Conservation (phyloP, 2,888 invertebrate genomes). For the Eupithecia exiguata region DNA sequence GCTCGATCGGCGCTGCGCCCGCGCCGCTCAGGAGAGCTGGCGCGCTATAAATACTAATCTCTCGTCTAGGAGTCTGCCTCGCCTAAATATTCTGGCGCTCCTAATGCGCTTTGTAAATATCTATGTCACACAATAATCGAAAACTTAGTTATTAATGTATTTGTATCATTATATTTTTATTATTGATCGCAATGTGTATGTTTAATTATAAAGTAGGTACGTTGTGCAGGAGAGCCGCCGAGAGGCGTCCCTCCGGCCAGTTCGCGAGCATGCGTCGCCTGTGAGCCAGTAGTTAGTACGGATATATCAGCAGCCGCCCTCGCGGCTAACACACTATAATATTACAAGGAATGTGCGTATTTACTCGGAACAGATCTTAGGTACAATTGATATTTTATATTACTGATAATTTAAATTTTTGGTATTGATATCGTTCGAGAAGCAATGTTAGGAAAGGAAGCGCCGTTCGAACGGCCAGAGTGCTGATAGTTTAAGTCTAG, state of each 20-base stretch:
- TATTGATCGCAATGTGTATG: slow-evolving; percentile 82
- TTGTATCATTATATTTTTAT: slow-evolving; percentile 84
- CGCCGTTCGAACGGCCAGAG: slow-evolving; percentile 71
- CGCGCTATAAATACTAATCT: slow-evolving; percentile 51
- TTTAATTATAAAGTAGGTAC: slow-evolving; percentile 72
- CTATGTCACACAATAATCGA: slow-evolving; percentile 83
- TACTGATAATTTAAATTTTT: slow-evolving; percentile 82
- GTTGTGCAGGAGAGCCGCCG: slow-evolving; percentile 57
- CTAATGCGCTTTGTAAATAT: slow-evolving; percentile 82
- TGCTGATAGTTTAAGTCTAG: slow-evolving; percentile 81
- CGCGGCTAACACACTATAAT: slow-evolving; percentile 69
- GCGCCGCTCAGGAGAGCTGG: slow-evolving; percentile 28
- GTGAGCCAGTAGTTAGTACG: slow-evolving; percentile 62
- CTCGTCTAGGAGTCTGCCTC: slow-evolving; percentile 70
- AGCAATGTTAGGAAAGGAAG: slow-evolving; percentile 78
- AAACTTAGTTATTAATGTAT: slow-evolving; percentile 82
- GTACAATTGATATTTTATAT: slow-evolving; percentile 84
- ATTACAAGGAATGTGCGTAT: slow-evolving; percentile 77
- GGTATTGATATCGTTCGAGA: slow-evolving; percentile 81
- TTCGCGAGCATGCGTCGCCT: slow-evolving; percentile 48
- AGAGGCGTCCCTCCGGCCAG: slow-evolving; percentile 37
- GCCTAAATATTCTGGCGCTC: slow-evolving; percentile 77
- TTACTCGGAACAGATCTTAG: slow-evolving; percentile 82
- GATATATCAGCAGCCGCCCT: slow-evolving; percentile 56
- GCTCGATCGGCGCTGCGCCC: slow-evolving; percentile 37